Evolutionary conservation across 2,113 vertebrate species (phyloP), one percentile per base, ranked within the genome.

Genomic region (Ardeotis arabs): DNA sequence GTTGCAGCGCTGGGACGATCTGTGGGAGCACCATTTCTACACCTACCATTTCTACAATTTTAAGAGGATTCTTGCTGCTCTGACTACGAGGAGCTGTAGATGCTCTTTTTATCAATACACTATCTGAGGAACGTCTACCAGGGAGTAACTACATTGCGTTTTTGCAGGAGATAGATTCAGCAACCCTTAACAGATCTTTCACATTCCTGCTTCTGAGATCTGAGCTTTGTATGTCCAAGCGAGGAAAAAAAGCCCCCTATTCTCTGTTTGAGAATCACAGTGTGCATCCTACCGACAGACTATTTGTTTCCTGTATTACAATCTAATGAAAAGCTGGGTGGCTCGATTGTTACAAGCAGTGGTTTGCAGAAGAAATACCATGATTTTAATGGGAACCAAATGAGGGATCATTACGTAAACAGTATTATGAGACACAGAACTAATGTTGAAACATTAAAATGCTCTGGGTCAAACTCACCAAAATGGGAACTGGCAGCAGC

Each of bases 341-440:
- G 53, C 77, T 87, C 96, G 80, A 88, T 83, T 97, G 96, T 95
- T 97, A 97, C 79, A 94, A 95, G 95, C 82, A 64, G 93, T 75
- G 67, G 76, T 98, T 97, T 97, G 96, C 95, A 95, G 93, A 98
- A 97, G 95, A 97, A 97, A 97, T 94, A 96, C 94, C 67, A 89
- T 87, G 70, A 97, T 96, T 98, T 97, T 97, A 93, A 97, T 98
- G 88, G 96, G 96, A 97, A 98, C 87, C 90, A 97, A 98, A 97
- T 96, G 89, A 95, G 66, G 21, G 63, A 81, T 93, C 84, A 91
- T 98, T 97, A 97, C 70, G 88, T 95, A 98, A 97, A 93, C 2
- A 7, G 67, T 89, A 87, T 93, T 96, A 93, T 88, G 77, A 89
- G 95, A 86, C 91, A 96, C 79, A 95, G 90, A 96, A 93, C 95